These are phyloP conservation scores for Magallana angulata DNA, from an alignment of 1,140 invertebrate species.

Conservation along the genomic window DNA sequence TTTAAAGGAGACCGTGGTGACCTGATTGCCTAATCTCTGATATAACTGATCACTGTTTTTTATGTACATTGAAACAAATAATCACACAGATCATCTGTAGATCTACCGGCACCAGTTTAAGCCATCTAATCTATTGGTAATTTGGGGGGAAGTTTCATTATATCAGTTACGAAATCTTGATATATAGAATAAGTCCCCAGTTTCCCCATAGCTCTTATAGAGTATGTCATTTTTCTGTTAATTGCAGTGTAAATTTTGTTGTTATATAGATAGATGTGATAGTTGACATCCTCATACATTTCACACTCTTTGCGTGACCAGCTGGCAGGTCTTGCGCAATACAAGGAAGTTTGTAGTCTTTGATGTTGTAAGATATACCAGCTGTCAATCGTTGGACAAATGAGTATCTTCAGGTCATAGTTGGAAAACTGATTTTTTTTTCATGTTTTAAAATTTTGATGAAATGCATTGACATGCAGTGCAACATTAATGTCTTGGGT, in stretches of 20 bases:
- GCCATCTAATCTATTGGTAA: too few relatives aligned
- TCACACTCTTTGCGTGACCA: neutral
- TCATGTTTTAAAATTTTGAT: too few relatives aligned
- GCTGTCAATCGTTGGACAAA: too few relatives aligned
- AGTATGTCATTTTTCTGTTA: neutral
- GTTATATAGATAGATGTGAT: neutral
- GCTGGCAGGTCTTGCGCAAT: neutral
- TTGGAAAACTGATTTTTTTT: too few relatives aligned
- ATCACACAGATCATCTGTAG: neutral
- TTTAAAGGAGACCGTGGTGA: conserved; percentile 1
- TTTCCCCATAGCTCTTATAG: too few relatives aligned
- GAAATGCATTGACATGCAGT: too few relatives aligned
- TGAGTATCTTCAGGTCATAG: too few relatives aligned
- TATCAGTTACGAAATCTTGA: too few relatives aligned
- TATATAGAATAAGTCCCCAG: too few relatives aligned
- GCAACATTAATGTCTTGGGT: too few relatives aligned
- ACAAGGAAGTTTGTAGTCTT: conserved; percentile 2
- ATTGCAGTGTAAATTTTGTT: neutral
- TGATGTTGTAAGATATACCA: neutral
- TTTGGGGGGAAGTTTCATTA: too few relatives aligned
- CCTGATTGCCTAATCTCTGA: conserved; percentile 10
- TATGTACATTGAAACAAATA: neutral
- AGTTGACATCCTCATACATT: neutral
- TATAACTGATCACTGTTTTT: neutral
- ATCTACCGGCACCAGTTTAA: conserved; percentile 4